These are phyloP conservation scores for Drosophila pachea DNA, from an alignment of 1,140 invertebrate species.

Conservation along the genomic window DNA sequence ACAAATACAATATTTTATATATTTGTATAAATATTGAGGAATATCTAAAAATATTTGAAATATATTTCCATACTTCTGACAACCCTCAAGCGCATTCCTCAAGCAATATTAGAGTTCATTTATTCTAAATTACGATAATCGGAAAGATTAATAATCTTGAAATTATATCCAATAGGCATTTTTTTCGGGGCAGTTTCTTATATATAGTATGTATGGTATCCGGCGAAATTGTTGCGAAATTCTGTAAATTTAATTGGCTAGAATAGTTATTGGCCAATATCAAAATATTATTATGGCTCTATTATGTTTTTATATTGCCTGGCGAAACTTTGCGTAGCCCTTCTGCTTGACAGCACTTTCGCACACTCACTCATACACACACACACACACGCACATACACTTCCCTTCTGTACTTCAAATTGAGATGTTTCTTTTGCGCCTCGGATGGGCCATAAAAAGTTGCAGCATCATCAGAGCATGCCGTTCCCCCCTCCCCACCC, in stretches of 20 bases:
- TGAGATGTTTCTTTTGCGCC: slow-evolving; percentile 60
- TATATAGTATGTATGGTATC: not conserved
- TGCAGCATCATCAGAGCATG: slow-evolving; percentile 66
- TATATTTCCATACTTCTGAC: no score
- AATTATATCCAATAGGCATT: not conserved
- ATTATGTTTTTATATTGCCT: slow-evolving; percentile 31
- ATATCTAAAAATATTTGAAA: no score
- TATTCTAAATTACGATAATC: not conserved
- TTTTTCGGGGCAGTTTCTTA: not conserved
- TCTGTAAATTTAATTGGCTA: slow-evolving; percentile 13
- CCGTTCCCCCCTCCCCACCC: not conserved
- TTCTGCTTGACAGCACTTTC: slow-evolving; percentile 4
- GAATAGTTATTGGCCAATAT: slow-evolving; percentile 27
- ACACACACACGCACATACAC: slow-evolving; percentile 2
- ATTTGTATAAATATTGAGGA: no score
- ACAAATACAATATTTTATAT: no score
- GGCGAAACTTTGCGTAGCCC: slow-evolving; percentile 21
- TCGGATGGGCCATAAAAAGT: slow-evolving; percentile 58
- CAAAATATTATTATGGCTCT: slow-evolving; percentile 26
- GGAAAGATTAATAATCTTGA: not conserved
- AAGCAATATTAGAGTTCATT: no score
- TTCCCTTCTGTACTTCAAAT: slow-evolving; percentile 32
- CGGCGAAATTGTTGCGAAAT: not conserved
- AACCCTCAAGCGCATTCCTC: no score
- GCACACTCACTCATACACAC: not conserved